Evolutionary conservation across 2,888 invertebrate genomes (phyloP).

Genomic region (Troglohyphantes excavatus): DNA sequence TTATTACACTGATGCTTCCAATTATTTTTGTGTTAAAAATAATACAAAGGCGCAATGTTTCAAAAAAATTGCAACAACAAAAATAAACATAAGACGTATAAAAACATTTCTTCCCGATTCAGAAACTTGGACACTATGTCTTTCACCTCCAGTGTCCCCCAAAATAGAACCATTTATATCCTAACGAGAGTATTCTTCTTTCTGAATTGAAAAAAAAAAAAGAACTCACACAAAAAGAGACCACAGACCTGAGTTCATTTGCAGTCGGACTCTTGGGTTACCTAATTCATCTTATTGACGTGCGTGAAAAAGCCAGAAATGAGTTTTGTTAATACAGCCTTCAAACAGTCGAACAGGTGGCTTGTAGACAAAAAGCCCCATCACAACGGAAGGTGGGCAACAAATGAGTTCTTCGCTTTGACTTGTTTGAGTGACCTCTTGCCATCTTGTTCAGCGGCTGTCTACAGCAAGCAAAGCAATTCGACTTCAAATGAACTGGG

Average conservation of each 20-base stretch:
- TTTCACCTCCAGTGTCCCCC: too few relatives aligned
- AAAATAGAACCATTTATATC: too few relatives aligned
- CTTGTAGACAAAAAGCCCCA: constrained; percentile 37
- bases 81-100: too few relatives aligned
- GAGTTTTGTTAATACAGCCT: constrained; percentile 47
- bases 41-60: too few relatives aligned
- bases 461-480: neutral
- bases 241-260: neutral
- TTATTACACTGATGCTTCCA: too few relatives aligned
- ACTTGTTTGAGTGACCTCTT: constrained; percentile 60
- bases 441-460: constrained; percentile 5
- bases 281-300: constrained; percentile 52
- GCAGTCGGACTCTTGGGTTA: constrained; percentile 36
- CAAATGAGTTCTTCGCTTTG: constrained; percentile 55
- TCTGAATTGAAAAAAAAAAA: too few relatives aligned
- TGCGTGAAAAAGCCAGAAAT: constrained; percentile 46
- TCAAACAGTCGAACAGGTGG: constrained; percentile 50
- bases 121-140: too few relatives aligned
- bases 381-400: constrained; percentile 51
- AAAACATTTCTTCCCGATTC: too few relatives aligned
- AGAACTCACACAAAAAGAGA: neutral
- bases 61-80: too few relatives aligned
- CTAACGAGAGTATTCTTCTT: too few relatives aligned
- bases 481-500: too few relatives aligned
- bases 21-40: too few relatives aligned